A percentile compares a stretch with the other conserved stretches of the same genome.
These are phyloP conservation scores for Acipenser ruthenus DNA, from an alignment of 2,797 vertebrate genomes.

Conservation along the genomic window DNA sequence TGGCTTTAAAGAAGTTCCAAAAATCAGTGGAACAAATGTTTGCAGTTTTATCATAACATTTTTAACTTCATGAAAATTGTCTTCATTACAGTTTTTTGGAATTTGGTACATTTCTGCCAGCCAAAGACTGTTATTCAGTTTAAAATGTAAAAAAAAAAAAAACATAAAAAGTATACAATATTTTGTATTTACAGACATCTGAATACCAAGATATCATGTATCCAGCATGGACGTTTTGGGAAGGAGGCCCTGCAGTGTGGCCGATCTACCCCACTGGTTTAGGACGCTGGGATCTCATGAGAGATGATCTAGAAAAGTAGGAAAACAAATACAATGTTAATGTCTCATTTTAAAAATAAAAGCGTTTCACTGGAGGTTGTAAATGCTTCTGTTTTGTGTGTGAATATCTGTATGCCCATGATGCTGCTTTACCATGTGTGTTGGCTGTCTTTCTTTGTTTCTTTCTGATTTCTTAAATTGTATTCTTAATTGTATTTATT, in stretches of 20 bases:
- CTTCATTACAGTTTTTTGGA: neutral
- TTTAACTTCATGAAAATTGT: neutral
- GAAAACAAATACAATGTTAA: constrained; percentile 10
- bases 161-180: neutral
- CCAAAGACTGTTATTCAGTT: neutral
- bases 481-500: neutral
- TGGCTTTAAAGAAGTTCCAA: no score
- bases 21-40: no score
- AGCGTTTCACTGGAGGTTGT: no score
- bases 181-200: constrained; percentile 56
- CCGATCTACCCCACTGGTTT: constrained; percentile 94
- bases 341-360: neutral
- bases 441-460: no score
- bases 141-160: neutral
- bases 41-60: neutral
- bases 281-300: constrained; percentile 95
- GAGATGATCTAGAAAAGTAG: constrained; percentile 78
- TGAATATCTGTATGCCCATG: no score
- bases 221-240: constrained; percentile 98
- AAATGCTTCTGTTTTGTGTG: no score
- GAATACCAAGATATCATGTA: constrained; percentile 97
- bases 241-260: constrained; percentile 96
- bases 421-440: no score
- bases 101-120: neutral
- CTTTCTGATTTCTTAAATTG: no score